Evolutionary conservation across 2,113 vertebrate genomes (phyloP).

Genomic region (Actenoides lindsayi): DNA sequence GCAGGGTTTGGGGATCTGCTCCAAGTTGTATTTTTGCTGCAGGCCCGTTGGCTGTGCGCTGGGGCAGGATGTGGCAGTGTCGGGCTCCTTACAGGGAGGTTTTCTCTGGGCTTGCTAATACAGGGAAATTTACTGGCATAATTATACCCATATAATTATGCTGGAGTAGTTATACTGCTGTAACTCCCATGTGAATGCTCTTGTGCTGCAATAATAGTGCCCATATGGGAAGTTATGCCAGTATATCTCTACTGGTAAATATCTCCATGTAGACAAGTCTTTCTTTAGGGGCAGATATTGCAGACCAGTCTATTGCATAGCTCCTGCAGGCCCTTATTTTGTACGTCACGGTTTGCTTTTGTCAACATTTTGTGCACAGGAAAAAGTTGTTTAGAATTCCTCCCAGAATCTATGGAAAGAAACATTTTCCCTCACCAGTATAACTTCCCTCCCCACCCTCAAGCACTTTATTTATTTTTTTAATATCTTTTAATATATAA

Average conservation of each 20-base stretch:
- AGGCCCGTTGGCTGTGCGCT: neutral
- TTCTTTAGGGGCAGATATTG: neutral
- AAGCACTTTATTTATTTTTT: neutral
- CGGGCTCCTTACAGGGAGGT: neutral
- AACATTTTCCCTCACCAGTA: neutral
- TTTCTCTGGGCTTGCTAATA: slow-evolving; percentile 53
- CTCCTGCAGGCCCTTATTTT: neutral
- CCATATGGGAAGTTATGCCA: slow-evolving; percentile 42
- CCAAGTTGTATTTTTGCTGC: neutral
- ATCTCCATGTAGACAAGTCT: neutral
- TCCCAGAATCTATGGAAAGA: neutral
- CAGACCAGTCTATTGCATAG: neutral
- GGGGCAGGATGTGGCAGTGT: neutral
- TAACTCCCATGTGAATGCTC: slow-evolving; percentile 62
- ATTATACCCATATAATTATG: slow-evolving; percentile 69
- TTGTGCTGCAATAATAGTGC: slow-evolving; percentile 55
- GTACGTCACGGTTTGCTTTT: neutral
- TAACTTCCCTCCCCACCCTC: neutral
- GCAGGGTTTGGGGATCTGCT: neutral
- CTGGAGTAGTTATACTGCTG: slow-evolving; percentile 66
- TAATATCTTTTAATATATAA: slow-evolving; percentile 17
- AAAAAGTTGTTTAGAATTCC: slow-evolving; percentile 38
- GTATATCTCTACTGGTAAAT: slow-evolving; percentile 9
- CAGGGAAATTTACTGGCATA: slow-evolving; percentile 69
- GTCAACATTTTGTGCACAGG: neutral